Evolutionary conservation across 2,113 vertebrate species (phyloP).

Genomic region (Limnothrissa miodon): DNA sequence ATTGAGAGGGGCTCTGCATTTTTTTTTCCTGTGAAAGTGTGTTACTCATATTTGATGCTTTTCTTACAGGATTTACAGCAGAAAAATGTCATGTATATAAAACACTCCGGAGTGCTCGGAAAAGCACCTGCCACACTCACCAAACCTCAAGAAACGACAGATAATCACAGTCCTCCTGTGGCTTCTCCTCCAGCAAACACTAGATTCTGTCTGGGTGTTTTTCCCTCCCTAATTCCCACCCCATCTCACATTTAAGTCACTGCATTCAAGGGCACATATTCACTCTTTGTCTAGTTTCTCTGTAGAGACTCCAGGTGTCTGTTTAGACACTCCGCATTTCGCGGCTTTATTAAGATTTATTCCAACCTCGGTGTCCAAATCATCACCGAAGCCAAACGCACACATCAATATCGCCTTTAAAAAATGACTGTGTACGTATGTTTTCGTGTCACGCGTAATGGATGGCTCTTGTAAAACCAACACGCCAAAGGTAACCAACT

Average conservation of each 20-base stretch:
- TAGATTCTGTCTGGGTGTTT: not conserved
- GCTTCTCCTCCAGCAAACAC: not conserved
- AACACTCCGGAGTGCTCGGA: not conserved
- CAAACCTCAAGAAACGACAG: not conserved
- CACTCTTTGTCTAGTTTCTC: not conserved
- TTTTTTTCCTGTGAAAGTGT: not conserved
- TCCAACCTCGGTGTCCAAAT: not conserved
- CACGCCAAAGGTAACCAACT: conserved; percentile 61
- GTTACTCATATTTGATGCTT: conserved; percentile 5
- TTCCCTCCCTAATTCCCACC: not conserved
- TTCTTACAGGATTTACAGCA: conserved; percentile 1
- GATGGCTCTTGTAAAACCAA: conserved; percentile 58
- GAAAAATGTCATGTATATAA: not conserved
- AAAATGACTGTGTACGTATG: conserved; percentile 23
- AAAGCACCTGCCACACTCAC: not conserved
- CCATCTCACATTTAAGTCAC: not conserved
- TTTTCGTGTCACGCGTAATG: conserved; percentile 51
- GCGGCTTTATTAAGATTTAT: not conserved
- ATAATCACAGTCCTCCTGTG: not conserved
- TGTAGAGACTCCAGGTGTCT: not conserved
- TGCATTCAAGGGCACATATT: not conserved
- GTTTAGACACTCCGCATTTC: too few species aligned
- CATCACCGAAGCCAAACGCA: not conserved
- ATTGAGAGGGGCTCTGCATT: not conserved
- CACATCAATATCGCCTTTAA: not conserved